Percentiles rank a stretch among this genome's conserved stretches.
phyloP scores from a whole-genome alignment of 2,797 vertebrate species.

The Chiroxiphia lanceolata region DNA sequence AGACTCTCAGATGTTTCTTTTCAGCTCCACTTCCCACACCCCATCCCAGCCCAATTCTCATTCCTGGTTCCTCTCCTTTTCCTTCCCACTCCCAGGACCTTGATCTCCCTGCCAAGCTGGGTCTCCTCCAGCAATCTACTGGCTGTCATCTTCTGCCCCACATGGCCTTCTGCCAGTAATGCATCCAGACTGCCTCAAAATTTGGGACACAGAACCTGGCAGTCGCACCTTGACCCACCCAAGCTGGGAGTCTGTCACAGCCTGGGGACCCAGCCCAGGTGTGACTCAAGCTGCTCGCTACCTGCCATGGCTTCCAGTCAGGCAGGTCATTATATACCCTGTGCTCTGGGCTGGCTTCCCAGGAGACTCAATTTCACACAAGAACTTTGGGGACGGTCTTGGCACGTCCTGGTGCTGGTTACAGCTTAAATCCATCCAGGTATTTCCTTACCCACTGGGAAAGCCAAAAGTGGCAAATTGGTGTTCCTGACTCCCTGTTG shows the following conservation, averaged over 20 bases:
- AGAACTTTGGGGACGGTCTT: background rate
- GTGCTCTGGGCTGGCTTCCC: background rate
- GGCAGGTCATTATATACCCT: background rate
- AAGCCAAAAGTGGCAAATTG: background rate
- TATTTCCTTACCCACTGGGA: background rate
- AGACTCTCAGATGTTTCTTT: background rate
- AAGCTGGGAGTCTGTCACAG: background rate
- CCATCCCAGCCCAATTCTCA: background rate
- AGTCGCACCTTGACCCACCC: constrained; percentile 3
- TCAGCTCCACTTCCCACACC: background rate
- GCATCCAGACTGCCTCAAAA: background rate
- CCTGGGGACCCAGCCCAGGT: constrained; percentile 29
- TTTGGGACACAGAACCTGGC: background rate
- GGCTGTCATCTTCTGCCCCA: background rate
- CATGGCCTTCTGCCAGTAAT: background rate
- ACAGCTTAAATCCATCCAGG: background rate
- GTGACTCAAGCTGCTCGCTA: background rate
- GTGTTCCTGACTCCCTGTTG: background rate
- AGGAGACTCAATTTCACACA: background rate
- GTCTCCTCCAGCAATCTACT: background rate
- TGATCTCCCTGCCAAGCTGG: constrained; percentile 9
- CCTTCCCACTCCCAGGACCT: constrained; percentile 13
- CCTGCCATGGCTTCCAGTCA: background rate
- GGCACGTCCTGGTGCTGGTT: background rate
- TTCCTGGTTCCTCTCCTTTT: constrained; percentile 9